These are phyloP conservation scores for Pituophis catenifer DNA, from an alignment of 2,113 vertebrate genomes.

Conservation along the genomic window DNA sequence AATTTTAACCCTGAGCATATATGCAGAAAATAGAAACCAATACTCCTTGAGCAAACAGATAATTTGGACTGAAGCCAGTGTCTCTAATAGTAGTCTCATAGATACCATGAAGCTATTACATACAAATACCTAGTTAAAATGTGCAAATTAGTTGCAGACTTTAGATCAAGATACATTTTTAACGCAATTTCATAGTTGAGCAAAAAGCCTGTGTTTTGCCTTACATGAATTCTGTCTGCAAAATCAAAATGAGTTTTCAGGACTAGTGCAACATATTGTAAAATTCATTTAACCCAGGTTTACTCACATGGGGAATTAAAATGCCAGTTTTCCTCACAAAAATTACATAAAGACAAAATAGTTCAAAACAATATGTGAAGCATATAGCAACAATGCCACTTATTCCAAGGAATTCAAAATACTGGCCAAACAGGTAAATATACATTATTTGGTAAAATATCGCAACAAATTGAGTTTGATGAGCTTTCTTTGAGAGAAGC, in stretches of 20 bases:
- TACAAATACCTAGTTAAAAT: not conserved
- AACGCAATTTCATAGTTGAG: not conserved
- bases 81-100: not conserved
- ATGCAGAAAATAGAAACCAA: not conserved
- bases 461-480: not conserved
- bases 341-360: not conserved
- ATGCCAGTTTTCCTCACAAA: not conserved
- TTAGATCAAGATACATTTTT: not conserved
- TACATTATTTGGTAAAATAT: not conserved
- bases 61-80: not conserved
- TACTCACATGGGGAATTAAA: not conserved
- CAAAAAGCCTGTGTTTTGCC: not conserved
- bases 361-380: not conserved
- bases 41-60: not conserved
- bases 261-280: not conserved
- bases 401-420: not conserved
- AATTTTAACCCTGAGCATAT: not conserved
- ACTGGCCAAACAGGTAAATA: not conserved
- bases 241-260: not conserved
- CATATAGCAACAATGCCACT: not conserved
- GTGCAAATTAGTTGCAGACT: not conserved
- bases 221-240: not conserved
- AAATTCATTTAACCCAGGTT: not conserved
- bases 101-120: not conserved
- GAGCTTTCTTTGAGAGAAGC: not conserved